Base-by-base conservation (phyloP, 2,888 invertebrate species). In the Epinotia bilunana region DNA sequence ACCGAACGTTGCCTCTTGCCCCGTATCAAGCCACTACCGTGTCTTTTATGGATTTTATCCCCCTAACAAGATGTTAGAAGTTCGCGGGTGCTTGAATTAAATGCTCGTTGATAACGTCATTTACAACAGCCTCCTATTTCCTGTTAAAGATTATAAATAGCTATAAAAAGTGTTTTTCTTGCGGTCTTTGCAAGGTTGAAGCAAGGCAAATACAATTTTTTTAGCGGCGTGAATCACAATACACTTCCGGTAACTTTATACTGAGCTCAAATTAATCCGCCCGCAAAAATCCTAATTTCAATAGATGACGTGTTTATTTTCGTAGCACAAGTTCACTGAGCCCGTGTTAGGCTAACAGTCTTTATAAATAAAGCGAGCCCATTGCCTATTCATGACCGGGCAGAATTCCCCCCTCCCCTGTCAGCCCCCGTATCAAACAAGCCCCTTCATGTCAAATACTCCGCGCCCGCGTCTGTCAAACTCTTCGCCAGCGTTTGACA, bases 391-490 rank as follows among this genome's bases (percentile, higher is more conserved):
- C 94, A 94, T 94, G 93, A 94, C 93, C 91, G 91, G 91, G 93
- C 93, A 92, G 88, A 93, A 92, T 93, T 92, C 82, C 88, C 89
- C 90, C 89, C 82, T 80, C 88, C 88, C 87, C 89, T 87, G 88
- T 84, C 87, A 86, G 88, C 91, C 91, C 92, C 92, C 91, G 93
- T 92, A 93, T 93, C 93, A 93, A 93, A 93, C 93, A 92, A 92
- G 93, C 93, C 94, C 94, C 94, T 93, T 93, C 93, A 93, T 92
- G 94, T 94, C 94, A 93, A 94, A 94, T 91, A 92, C 94, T 93
- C 93, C 91, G 91, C 92, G 90, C 93, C 93, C 92, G 92, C 93
- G 93, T 92, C 94, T 93, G 93, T 94, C 94, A 94, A 94, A 94
- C 93, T 93, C 93, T 94, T 93, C 93, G 92, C 90, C 91, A 92